A percentile compares a stretch with the other conserved stretches of the same genome.
phyloP scores from a whole-genome alignment of 2,888 invertebrate species.

The Campoletis raptor region DNA sequence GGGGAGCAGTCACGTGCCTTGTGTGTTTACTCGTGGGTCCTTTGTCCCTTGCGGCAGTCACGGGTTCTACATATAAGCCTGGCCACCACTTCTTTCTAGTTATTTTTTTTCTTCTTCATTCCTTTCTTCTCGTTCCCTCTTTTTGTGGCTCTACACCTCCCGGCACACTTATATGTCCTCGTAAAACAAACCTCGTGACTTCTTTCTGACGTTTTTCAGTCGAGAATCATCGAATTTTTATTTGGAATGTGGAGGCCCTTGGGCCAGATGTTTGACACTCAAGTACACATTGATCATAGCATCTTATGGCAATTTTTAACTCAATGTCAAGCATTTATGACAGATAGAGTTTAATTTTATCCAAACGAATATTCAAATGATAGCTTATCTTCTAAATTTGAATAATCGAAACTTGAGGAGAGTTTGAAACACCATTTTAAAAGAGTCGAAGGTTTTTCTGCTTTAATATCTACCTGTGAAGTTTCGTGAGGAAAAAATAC shows the following conservation, averaged over 20 bases:
- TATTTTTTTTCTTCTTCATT: slow-evolving; percentile 1
- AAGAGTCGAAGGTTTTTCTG: not conserved
- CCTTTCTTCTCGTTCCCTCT: slow-evolving; percentile 3
- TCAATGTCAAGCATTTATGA: not conserved
- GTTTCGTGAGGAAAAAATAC: too few species aligned
- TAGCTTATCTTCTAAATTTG: not conserved
- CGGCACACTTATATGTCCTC: slow-evolving; percentile 1
- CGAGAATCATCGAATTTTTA: slow-evolving; percentile 14
- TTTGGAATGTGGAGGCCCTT: not conserved
- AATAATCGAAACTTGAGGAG: not conserved
- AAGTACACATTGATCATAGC: not conserved
- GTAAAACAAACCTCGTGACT: slow-evolving; percentile 3
- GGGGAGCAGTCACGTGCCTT: slow-evolving; percentile 46
- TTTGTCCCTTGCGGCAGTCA: slow-evolving; percentile 46
- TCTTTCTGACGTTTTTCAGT: slow-evolving; percentile 15
- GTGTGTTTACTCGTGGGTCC: slow-evolving; percentile 55
- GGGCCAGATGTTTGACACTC: not conserved
- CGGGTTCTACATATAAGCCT: slow-evolving; percentile 3
- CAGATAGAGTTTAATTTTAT: not conserved
- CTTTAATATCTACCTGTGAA: not conserved
- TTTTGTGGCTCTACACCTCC: slow-evolving; percentile 5
- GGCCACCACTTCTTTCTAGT: slow-evolving; percentile 17
- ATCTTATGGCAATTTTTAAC: not conserved
- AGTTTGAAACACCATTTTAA: not conserved
- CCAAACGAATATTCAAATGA: not conserved